Base-by-base conservation (phyloP, 2,797 vertebrate genomes). In the Ispidina picta region DNA sequence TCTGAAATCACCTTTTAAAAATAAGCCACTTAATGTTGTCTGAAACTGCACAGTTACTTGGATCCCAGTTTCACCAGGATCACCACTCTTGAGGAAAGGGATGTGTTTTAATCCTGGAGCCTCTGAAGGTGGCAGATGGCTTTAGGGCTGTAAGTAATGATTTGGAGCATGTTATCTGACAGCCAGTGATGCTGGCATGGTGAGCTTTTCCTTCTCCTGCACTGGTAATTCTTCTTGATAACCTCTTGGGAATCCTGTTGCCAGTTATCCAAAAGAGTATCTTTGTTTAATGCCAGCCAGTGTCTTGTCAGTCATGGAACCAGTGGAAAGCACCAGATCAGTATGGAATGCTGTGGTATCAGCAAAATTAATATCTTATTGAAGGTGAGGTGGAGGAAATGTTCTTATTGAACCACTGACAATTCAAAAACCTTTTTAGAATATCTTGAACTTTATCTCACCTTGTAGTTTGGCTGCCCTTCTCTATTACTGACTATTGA, bases 1-100 rank as follows among this genome's bases (percentile, higher is more conserved):
- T 65, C 39, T 70, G 73, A 37, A 89, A 51, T 92, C 74, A 68
- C 69, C 44, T 85, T 84, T 88, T 59, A 88, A 89, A 89, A 82
- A 35, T 58, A 78, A 0, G 0, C 31, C 16, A 12, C 26, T 88
- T 89, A 56, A 68, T 88, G n/a, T 77, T 82, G 20, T 73, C 39
- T 62, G 29, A 76, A 90, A 64, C 31, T 20, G 33, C 2, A 0
- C 33, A 55, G 62, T 16, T 78, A 46, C 25, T 82, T 88, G 86
- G 62, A 52, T 86, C 43, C 33, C 10, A 75, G 55, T 49, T 68
- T 70, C 4, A 2, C 29, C 28, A 33, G 62, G 10, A 28, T 31
- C 41, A 9, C 52, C 1, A 0, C 76, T 84, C 46, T 26, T 76
- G 41, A 71, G 33, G 46, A 54, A 15, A 16, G 19, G 22, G 62